These are phyloP conservation scores for Rhagologus leucostigma DNA, from an alignment of 2,113 vertebrate genomes.

Conservation along the genomic window DNA sequence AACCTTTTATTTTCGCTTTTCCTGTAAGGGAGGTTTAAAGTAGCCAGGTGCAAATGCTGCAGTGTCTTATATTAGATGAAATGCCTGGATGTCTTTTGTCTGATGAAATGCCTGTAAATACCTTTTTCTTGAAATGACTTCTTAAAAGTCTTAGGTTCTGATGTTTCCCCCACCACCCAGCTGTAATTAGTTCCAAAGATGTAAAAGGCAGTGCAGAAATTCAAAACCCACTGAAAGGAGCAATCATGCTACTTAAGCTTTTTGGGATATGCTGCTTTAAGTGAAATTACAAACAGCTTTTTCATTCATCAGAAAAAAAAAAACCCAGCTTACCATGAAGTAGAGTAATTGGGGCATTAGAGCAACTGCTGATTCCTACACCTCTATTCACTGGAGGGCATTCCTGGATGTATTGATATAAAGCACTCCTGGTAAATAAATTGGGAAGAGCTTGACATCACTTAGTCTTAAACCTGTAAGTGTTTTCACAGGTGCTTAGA, in stretches of 20 bases:
- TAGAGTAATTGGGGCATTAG: not conserved
- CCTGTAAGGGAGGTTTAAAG: not conserved
- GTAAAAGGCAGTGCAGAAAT: not conserved
- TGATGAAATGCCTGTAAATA: not conserved
- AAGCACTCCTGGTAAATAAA: not conserved
- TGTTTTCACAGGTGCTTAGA: not conserved
- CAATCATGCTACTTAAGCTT: not conserved
- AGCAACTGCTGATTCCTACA: not conserved
- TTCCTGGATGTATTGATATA: not conserved
- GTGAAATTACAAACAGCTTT: not conserved
- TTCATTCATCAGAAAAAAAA: not conserved
- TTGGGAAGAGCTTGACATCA: not conserved
- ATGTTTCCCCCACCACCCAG: not conserved
- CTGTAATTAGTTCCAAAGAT: not conserved
- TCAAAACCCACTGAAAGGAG: not conserved
- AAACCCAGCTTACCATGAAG: not conserved
- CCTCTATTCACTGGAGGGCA: not conserved
- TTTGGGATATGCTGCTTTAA: not conserved
- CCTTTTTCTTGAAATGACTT: not conserved
- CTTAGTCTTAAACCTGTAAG: not conserved
- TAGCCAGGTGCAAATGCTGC: not conserved
- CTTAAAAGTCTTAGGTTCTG: not conserved
- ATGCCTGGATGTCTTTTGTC: not conserved
- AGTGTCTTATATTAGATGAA: not conserved
- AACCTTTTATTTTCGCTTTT: not conserved